Evolutionary conservation across 2,797 vertebrate genomes (phyloP).

Genomic region (Bufotes viridis): DNA sequence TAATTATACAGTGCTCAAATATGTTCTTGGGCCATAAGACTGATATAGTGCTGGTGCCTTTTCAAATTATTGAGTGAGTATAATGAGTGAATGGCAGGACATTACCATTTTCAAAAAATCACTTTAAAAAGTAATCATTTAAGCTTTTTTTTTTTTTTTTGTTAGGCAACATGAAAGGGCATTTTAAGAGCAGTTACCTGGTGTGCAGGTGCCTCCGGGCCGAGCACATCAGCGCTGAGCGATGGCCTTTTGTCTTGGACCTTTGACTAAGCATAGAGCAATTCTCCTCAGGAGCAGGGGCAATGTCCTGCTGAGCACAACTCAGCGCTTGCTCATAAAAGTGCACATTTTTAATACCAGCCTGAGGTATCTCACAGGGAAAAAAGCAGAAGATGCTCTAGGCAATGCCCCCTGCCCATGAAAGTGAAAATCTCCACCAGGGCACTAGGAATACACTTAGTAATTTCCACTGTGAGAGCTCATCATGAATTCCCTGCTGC

Average conservation of each 20-base stretch:
- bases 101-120: conserved; percentile 32
- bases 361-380: conserved; percentile 59
- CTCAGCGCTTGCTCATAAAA: conserved; percentile 59
- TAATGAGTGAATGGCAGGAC: conserved; percentile 27
- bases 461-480: conserved; percentile 70
- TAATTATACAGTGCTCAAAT: background rate
- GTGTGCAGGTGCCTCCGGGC: conserved; percentile 17
- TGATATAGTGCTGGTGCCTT: background rate
- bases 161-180: conserved; percentile 50
- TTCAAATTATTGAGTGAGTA: background rate
- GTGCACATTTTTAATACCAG: conserved; percentile 60
- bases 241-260: conserved; percentile 43
- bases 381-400: conserved; percentile 64
- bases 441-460: conserved; percentile 67
- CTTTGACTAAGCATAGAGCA: conserved; percentile 26
- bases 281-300: conserved; percentile 35
- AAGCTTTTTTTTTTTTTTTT: background rate
- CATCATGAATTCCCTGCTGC: conserved; percentile 69
- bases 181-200: conserved; percentile 34
- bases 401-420: conserved; percentile 67
- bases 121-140: conserved; percentile 39
- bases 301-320: conserved; percentile 26
- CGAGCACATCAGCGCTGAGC: background rate
- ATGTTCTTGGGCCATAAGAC: background rate
- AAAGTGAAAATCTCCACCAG: conserved; percentile 60